phyloP scores from a whole-genome alignment of 2,113 vertebrate species.

The Nesoenas mayeri region DNA sequence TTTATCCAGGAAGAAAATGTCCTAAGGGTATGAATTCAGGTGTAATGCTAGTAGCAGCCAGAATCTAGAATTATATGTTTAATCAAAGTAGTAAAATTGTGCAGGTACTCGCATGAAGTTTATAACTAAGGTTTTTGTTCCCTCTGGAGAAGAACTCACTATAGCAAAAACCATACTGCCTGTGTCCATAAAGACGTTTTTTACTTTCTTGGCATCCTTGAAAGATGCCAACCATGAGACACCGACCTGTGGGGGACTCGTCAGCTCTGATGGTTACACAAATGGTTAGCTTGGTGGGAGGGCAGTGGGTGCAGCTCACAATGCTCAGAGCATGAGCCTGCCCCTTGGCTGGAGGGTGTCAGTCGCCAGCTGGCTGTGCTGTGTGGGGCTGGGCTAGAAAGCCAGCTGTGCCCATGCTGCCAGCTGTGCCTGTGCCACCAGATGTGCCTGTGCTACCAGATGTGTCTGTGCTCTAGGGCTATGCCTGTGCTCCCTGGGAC shows the following conservation, averaged over 20 bases:
- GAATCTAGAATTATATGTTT: not conserved
- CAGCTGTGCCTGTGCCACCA: not conserved
- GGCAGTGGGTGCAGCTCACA: not conserved
- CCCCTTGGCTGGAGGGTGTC: fast-evolving
- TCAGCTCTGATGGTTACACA: not conserved
- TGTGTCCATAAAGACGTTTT: not conserved
- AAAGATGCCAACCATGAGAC: not conserved
- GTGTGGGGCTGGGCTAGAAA: not conserved
- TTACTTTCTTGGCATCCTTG: not conserved
- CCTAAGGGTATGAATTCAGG: not conserved
- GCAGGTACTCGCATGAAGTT: not conserved
- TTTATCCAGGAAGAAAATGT: not conserved
- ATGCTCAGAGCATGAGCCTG: not conserved
- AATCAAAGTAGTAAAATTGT: not conserved
- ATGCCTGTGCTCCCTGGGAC: not conserved
- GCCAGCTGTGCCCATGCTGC: not conserved
- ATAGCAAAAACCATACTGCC: not conserved
- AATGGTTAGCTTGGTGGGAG: not conserved
- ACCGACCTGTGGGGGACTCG: fast-evolving
- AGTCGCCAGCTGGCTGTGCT: not conserved
- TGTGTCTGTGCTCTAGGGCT: not conserved
- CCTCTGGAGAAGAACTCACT: not conserved
- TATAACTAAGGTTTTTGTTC: not conserved
- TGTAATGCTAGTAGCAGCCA: not conserved
- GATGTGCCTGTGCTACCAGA: not conserved